Evolutionary conservation across 2,113 vertebrate genomes (phyloP).

Genomic region (Arvicanthis niloticus): DNA sequence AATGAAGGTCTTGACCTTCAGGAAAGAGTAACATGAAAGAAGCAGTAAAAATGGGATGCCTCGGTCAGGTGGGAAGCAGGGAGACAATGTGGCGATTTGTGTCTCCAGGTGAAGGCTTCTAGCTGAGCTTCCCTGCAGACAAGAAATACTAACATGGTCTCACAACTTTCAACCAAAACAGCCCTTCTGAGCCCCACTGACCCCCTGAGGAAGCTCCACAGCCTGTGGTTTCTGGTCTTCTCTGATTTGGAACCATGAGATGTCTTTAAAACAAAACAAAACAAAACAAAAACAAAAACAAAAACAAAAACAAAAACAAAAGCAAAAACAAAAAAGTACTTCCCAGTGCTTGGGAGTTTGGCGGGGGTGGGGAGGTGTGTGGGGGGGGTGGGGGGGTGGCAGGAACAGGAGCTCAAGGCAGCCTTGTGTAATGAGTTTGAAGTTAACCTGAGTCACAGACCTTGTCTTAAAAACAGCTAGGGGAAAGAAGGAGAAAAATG

Average conservation of each 20-base stretch:
- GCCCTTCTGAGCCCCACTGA: neutral
- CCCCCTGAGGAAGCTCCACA: neutral
- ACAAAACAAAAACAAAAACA: too few relatives aligned
- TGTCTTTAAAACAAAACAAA: neutral
- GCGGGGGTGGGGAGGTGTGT: neutral
- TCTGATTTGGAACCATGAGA: neutral
- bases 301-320: too few relatives aligned
- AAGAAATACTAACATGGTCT: neutral
- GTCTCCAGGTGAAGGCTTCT: neutral
- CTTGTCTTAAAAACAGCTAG: neutral
- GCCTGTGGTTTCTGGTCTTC: neutral
- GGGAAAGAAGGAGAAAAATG: neutral
- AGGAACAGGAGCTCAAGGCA: neutral
- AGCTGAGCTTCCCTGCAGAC: neutral
- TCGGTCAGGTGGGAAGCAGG: neutral
- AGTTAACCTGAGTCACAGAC: neutral
- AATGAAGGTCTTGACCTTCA: neutral
- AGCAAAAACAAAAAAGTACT: too few relatives aligned
- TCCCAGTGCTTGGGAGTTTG: too few relatives aligned
- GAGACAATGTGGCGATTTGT: too few relatives aligned
- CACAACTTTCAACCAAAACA: neutral
- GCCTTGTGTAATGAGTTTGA: neutral
- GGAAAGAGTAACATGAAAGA: neutral
- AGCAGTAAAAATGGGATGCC: neutral
- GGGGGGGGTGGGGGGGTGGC: neutral